phyloP scores from a whole-genome alignment of 2,797 vertebrate genomes.

The Lindbergichthys nudifrons region DNA sequence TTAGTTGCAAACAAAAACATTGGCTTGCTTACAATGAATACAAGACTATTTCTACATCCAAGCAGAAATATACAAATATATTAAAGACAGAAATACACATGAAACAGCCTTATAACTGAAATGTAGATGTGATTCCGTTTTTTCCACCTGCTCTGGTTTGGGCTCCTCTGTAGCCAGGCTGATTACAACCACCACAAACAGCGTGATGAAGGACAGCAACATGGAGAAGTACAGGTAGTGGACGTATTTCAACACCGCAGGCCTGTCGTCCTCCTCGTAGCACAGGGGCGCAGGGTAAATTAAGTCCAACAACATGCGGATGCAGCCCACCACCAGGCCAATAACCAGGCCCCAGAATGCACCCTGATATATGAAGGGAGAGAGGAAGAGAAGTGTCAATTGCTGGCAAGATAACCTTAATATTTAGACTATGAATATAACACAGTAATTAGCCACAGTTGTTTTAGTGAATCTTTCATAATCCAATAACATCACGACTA shows the following conservation, averaged over 20 bases:
- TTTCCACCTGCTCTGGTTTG: constrained; percentile 86
- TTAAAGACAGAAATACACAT: background rate
- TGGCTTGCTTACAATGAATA: background rate
- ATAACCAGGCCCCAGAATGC: constrained; percentile 91
- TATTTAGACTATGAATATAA: too few relatives aligned
- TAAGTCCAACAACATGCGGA: constrained; percentile 93
- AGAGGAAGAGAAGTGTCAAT: background rate
- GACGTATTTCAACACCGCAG: constrained; percentile 86
- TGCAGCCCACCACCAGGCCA: constrained; percentile 87
- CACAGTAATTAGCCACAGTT: too few relatives aligned
- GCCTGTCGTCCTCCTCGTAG: constrained; percentile 87
- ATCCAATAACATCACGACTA: too few relatives aligned
- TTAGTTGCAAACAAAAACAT: background rate
- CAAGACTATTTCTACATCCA: too few relatives aligned
- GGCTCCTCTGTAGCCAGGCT: constrained; percentile 91
- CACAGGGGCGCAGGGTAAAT: constrained; percentile 88
- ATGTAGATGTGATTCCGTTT: background rate
- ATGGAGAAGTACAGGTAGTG: constrained; percentile 97
- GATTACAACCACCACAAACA: constrained; percentile 81
- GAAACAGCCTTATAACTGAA: background rate
- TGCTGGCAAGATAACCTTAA: background rate
- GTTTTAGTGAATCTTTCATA: too few relatives aligned
- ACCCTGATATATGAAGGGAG: constrained; percentile 82
- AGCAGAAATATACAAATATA: too few relatives aligned
- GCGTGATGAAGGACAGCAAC: constrained; percentile 87